Conservation (phyloP, 1,140 invertebrate genomes). For the Apis laboriosa region DNA sequence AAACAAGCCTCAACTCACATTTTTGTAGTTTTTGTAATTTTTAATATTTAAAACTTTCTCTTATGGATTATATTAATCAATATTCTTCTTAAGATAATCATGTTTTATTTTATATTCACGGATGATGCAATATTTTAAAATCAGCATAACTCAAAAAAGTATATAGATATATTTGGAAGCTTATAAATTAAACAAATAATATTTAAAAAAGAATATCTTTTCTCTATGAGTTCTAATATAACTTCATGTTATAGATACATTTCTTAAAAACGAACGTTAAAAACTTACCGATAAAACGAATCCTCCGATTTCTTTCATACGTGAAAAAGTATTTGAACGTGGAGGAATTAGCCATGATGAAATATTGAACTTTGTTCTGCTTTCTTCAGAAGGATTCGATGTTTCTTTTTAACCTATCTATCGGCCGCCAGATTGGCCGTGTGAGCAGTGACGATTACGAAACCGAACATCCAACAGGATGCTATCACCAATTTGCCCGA, state of each 20-base stretch:
- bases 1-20: no score
- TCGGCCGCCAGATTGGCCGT: slow-evolving; percentile 97
- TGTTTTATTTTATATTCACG: no score
- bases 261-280: neutral
- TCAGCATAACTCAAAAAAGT: no score
- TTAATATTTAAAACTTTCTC: no score
- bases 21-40: no score
- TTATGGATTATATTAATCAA: no score
- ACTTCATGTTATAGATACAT: neutral
- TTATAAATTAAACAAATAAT: no score
- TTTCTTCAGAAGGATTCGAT: slow-evolving; percentile 94
- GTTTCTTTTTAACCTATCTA: slow-evolving; percentile 88
- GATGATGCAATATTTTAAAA: no score
- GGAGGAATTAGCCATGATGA: slow-evolving; percentile 90
- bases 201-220: no score
- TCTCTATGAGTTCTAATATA: no score
- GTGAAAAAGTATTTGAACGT: slow-evolving; percentile 90
- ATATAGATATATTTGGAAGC: no score
- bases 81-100: no score
- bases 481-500: slow-evolving; percentile 94
- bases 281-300: neutral
- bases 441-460: slow-evolving; percentile 97
- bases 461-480: slow-evolving; percentile 97
- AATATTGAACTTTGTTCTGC: slow-evolving; percentile 95
- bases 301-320: neutral